Evolutionary conservation across 53 echinoderm and acorn worm species (phyloP).

Genomic region (Arbacia lixula): DNA sequence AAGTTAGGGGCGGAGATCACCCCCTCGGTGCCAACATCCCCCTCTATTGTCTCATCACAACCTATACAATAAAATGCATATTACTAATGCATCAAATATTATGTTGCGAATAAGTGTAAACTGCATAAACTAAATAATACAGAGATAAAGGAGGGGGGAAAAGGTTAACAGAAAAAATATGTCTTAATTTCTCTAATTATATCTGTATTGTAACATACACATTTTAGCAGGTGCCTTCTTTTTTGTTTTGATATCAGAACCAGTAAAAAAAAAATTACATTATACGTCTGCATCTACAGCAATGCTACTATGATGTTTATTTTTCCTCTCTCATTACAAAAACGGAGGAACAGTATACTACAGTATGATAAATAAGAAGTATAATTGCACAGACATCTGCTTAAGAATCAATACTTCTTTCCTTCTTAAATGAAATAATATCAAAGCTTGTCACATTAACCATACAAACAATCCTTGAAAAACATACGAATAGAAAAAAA

Average conservation of each 20-base stretch:
- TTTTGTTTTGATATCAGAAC: too few relatives aligned
- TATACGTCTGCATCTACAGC: too few relatives aligned
- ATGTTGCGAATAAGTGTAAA: neutral
- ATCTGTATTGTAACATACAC: too few relatives aligned
- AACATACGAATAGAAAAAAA: neutral
- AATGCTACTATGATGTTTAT: too few relatives aligned
- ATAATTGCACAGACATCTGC: neutral
- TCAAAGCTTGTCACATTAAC: neutral
- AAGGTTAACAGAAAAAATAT: too few relatives aligned
- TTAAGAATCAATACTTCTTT: neutral
- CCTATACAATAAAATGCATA: neutral
- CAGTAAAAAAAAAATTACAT: too few relatives aligned
- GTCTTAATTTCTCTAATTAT: too few relatives aligned
- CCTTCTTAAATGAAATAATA: neutral
- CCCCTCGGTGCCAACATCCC: slow-evolving; percentile 25
- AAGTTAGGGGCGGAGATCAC: slow-evolving; percentile 57
- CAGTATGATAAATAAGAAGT: too few relatives aligned
- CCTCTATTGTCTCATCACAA: slow-evolving; percentile 5
- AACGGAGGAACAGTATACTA: too few relatives aligned
- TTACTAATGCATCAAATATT: neutral
- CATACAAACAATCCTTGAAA: neutral
- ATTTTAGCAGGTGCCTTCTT: too few relatives aligned
- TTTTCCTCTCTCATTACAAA: too few relatives aligned
- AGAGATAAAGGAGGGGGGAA: too few relatives aligned
- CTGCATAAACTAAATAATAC: neutral